Evolutionary conservation across 2,888 invertebrate species (phyloP).

Genomic region (Drosophila histrio): DNA sequence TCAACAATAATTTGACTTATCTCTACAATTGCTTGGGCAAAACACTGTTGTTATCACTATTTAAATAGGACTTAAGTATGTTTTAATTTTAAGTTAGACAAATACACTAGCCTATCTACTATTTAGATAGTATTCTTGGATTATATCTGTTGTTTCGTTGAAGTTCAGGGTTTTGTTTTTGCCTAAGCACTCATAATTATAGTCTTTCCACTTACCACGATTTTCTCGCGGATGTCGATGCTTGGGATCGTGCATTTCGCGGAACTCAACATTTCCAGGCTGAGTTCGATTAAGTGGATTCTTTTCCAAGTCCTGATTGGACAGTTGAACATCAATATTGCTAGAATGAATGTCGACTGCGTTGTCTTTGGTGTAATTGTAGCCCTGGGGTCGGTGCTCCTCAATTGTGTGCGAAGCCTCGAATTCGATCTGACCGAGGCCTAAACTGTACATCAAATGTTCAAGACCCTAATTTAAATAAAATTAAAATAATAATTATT

Average conservation of each 20-base stretch:
- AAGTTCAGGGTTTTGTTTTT: constrained; percentile 1
- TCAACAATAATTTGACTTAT: background rate
- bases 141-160: background rate
- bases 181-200: background rate
- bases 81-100: too few species aligned
- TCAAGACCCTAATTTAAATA: constrained; percentile 86
- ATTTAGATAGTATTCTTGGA: background rate
- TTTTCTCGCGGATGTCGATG: constrained; percentile 83
- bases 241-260: constrained; percentile 83
- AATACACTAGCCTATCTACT: background rate
- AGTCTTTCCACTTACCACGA: constrained; percentile 75
- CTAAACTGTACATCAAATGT: constrained; percentile 87
- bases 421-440: constrained; percentile 88
- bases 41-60: background rate
- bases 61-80: background rate
- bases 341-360: constrained; percentile 23
- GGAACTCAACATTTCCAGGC: constrained; percentile 66
- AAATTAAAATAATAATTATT: background rate
- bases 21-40: background rate
- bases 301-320: constrained; percentile 15
- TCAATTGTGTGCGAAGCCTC: constrained; percentile 82
- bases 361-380: constrained; percentile 48
- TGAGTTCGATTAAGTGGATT: constrained; percentile 12
- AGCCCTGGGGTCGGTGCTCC: constrained; percentile 81
- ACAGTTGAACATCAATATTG: constrained; percentile 55